phyloP scores from a whole-genome alignment of 2,888 invertebrate species.

The Pristionchus exspectatus region DNA sequence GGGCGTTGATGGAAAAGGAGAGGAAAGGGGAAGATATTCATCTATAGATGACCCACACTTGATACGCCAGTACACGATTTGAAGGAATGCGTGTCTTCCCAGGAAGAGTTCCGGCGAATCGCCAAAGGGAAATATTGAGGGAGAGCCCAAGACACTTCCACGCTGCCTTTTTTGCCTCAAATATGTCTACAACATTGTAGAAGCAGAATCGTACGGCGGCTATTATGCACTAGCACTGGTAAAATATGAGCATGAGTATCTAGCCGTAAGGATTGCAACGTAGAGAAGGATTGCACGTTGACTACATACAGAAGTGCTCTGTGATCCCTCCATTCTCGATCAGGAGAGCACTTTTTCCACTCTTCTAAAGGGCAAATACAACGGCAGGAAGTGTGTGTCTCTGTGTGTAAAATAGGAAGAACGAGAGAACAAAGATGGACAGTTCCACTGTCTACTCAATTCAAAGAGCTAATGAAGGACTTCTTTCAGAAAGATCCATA shows the following conservation, averaged over 20 bases:
- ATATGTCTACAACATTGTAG: too few relatives aligned
- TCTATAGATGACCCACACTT: conserved; percentile 26
- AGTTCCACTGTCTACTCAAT: background rate
- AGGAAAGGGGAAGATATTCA: background rate
- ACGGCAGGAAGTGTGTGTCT: conserved; percentile 3
- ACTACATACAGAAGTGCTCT: background rate
- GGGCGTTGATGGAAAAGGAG: conserved; percentile 7
- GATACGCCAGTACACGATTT: background rate
- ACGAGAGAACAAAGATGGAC: background rate
- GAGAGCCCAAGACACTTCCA: background rate
- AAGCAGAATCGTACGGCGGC: too few relatives aligned
- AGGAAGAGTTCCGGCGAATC: background rate
- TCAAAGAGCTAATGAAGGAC: background rate
- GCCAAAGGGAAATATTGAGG: background rate
- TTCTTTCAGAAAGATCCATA: background rate
- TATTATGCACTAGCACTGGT: too few relatives aligned
- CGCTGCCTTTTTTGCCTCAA: too few relatives aligned
- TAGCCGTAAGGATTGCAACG: too few relatives aligned
- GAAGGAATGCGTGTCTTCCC: background rate
- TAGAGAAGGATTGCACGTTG: background rate
- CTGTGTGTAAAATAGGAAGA: background rate
- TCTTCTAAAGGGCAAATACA: conserved; percentile 11
- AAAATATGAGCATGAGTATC: too few relatives aligned
- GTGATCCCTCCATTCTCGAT: conserved; percentile 1
- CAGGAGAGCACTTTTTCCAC: background rate